Percentiles rank a stretch among this genome's conserved stretches.
phyloP scores from a whole-genome alignment of 2,113 vertebrate species.

The Python bivittatus region DNA sequence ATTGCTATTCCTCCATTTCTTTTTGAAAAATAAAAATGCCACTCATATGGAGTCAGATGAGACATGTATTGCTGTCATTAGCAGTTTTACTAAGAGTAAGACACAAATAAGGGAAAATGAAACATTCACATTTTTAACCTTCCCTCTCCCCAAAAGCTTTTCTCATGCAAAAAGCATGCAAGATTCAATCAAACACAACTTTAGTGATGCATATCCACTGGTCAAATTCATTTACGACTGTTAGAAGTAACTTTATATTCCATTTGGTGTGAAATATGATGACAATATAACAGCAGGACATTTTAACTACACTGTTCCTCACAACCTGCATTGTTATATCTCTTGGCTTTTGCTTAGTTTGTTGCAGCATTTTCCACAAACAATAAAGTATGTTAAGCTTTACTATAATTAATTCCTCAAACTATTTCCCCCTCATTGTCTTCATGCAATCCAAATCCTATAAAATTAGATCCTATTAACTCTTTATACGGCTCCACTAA shows the following conservation, averaged over 20 bases:
- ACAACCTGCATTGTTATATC: slow-evolving; percentile 34
- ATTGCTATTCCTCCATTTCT: not conserved
- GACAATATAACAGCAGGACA: slow-evolving; percentile 43
- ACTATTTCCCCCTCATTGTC: slow-evolving; percentile 21
- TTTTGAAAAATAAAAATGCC: not conserved
- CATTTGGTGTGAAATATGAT: slow-evolving; percentile 39
- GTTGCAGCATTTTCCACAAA: slow-evolving; percentile 45
- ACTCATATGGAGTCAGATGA: not conserved
- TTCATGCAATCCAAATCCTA: slow-evolving; percentile 36
- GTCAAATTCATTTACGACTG: slow-evolving; percentile 19
- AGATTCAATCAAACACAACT: slow-evolving; percentile 44
- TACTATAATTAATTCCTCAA: slow-evolving; percentile 25
- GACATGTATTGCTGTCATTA: not conserved
- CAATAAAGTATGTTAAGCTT: slow-evolving; percentile 33
- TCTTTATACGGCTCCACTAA: not conserved
- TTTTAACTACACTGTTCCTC: slow-evolving; percentile 54
- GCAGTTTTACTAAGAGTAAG: slow-evolving; percentile 21
- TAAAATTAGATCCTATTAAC: slow-evolving; percentile 37
- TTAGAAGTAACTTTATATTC: slow-evolving; percentile 40
- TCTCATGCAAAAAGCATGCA: slow-evolving; percentile 2
- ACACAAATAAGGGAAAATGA: slow-evolving; percentile 11
- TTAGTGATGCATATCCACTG: slow-evolving; percentile 33
- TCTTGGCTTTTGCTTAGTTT: slow-evolving; percentile 10
- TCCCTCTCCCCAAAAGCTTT: slow-evolving; percentile 15
- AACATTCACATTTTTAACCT: not conserved